Conservation (phyloP, 1,140 invertebrate species). For the Lethocerus indicus region DNA sequence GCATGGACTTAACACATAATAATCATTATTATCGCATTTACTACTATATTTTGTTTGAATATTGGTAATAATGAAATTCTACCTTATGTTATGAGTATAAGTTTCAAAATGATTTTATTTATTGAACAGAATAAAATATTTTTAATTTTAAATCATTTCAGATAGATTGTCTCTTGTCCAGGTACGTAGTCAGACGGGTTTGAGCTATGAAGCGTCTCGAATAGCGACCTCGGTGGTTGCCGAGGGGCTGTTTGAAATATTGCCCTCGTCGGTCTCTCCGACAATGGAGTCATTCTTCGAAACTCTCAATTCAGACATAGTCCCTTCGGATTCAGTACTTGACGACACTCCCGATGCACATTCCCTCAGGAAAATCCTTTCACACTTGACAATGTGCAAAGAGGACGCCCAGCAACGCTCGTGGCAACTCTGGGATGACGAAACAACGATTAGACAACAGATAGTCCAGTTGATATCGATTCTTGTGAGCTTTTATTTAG, state of each 20-base stretch:
- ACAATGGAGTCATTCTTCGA: slow-evolving; percentile 11
- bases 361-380: slow-evolving; percentile 59
- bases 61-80: no score
- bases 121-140: no score
- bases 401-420: slow-evolving; percentile 86
- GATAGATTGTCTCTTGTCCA: slow-evolving; percentile 16
- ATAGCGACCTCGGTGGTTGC: slow-evolving; percentile 66
- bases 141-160: no score
- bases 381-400: slow-evolving; percentile 66
- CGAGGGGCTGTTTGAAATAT: slow-evolving; percentile 20
- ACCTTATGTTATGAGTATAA: no score
- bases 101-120: no score
- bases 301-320: slow-evolving; percentile 5
- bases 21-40: no score
- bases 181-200: slow-evolving; percentile 62
- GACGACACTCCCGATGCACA: slow-evolving; percentile 59
- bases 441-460: slow-evolving; percentile 64
- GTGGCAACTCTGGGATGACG: slow-evolving; percentile 87
- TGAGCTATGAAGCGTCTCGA: slow-evolving; percentile 74
- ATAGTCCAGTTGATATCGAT: slow-evolving; percentile 71
- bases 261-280: slow-evolving; percentile 6
- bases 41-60: no score
- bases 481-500: no score
- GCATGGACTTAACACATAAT: no score
- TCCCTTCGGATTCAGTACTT: slow-evolving; percentile 33